phyloP scores from a whole-genome alignment of 2,888 invertebrate genomes.

The Epirrita christyi region DNA sequence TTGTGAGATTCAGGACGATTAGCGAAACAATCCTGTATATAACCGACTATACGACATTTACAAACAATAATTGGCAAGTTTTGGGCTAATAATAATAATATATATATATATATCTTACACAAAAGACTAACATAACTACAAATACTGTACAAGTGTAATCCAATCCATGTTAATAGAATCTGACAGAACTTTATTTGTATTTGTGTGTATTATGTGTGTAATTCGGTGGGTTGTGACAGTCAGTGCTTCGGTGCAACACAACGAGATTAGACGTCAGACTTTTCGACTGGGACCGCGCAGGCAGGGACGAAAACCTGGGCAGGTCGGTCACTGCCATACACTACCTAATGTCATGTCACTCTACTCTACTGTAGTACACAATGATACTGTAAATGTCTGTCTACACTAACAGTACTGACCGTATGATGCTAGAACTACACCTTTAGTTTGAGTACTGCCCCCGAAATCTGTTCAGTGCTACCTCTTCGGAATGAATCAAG shows the following conservation, averaged over 20 bases:
- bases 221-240: slow-evolving; percentile 75
- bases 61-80: slow-evolving; percentile 19
- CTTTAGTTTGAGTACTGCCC: slow-evolving; percentile 22
- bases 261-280: slow-evolving; percentile 84
- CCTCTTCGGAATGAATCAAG: slow-evolving; percentile 19
- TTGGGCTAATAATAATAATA: too few relatives aligned
- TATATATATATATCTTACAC: slow-evolving; percentile 3
- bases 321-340: slow-evolving; percentile 86
- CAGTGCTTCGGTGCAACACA: slow-evolving; percentile 67
- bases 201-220: slow-evolving; percentile 51
- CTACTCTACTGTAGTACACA: slow-evolving; percentile 2
- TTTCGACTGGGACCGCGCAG: slow-evolving; percentile 96
- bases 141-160: neutral
- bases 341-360: slow-evolving; percentile 16
- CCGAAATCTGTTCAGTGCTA: slow-evolving; percentile 10
- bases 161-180: slow-evolving; percentile 8
- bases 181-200: slow-evolving; percentile 43
- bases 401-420: slow-evolving; percentile 37
- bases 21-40: slow-evolving; percentile 8
- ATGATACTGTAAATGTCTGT: slow-evolving; percentile 33
- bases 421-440: slow-evolving; percentile 33
- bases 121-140: slow-evolving; percentile 13
- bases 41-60: slow-evolving; percentile 1
- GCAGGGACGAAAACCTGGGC: slow-evolving; percentile 96
- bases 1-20: slow-evolving; percentile 31